Evolutionary conservation across 2,797 vertebrate genomes (phyloP), one percentile per base, ranked within the genome.

Genomic region (Novumbra hubbsi): DNA sequence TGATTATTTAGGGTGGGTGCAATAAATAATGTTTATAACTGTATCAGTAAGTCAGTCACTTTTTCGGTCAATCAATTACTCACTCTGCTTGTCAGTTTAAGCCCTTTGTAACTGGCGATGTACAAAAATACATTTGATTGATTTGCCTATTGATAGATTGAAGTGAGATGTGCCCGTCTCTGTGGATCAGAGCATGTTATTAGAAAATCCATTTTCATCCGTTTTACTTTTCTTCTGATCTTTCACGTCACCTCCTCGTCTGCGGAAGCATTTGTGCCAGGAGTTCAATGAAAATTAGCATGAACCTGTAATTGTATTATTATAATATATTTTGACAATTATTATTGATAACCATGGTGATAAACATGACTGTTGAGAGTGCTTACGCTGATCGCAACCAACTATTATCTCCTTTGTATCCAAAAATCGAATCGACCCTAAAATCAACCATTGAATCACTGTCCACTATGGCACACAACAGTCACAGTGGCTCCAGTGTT

Each of bases 101-200:
- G 9, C 41, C 11, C 41, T 45, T 45, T 45, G 41, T 45, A 45
- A 45, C 41, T 45, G 41, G 9, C 12, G 41, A 45, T 8, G 41
- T 45, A 14, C 11, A 45, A 11, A 45, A 11, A 45, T 5, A 45
- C 41, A 45, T 11, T 45, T 14, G 12, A 45, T 45, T 11, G 9
- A 45, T 45, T 14, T 12, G 1, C 34, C 8, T 7, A 38, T 38
- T 38, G 34, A 38, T 38, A 12, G 41, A 14, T 19, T 19, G 7
- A 34, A 68, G 78, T 78, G 77, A 78, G 76, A 78, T 76, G 63
- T 79, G 74, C 80, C 80, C 73, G 72, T 83, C 60, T 74, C 67
- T 73, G 52, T 81, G 78, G 79, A 86, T 80, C 55, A 24, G 21
- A 57, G 55, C 55, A 24, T 57, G 52, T 21, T 9, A 57, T 8